Conservation (phyloP, 2,797 vertebrate genomes). For the Siniperca obscura region DNA sequence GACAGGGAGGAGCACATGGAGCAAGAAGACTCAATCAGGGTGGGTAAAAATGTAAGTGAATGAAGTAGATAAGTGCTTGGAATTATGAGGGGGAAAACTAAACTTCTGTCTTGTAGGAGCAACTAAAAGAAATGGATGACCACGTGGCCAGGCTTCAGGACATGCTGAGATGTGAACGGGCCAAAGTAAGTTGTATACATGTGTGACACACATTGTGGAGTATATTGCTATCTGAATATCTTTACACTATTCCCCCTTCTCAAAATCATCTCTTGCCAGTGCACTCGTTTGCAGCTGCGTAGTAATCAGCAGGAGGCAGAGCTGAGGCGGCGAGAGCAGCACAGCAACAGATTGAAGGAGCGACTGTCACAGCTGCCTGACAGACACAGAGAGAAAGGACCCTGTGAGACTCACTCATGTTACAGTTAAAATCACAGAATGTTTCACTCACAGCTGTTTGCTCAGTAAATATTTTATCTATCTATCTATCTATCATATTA, state of each 20-base stretch:
- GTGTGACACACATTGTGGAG: not conserved
- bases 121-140: conserved; percentile 75
- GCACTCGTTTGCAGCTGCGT: conserved; percentile 73
- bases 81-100: not conserved
- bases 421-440: not conserved
- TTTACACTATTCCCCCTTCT: not conserved
- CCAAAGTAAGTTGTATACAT: conserved; percentile 68
- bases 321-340: conserved; percentile 78
- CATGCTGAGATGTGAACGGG: conserved; percentile 72
- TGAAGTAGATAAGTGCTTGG: not conserved
- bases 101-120: conserved; percentile 66
- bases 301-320: conserved; percentile 79
- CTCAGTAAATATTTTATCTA: too few relatives aligned
- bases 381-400: conserved; percentile 63
- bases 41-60: conserved; percentile 34
- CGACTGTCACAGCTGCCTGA: conserved; percentile 75
- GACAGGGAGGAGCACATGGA: conserved; percentile 48
- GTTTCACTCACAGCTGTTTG: not conserved
- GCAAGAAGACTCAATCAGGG: conserved; percentile 62
- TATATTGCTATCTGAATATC: not conserved
- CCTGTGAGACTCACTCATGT: conserved; percentile 63
- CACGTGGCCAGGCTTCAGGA: conserved; percentile 79
- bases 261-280: conserved; percentile 44
- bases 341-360: conserved; percentile 75
- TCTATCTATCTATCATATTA: too few relatives aligned